Base-by-base conservation (phyloP, 2,797 vertebrate species). In the Sandelia bainsii region DNA sequence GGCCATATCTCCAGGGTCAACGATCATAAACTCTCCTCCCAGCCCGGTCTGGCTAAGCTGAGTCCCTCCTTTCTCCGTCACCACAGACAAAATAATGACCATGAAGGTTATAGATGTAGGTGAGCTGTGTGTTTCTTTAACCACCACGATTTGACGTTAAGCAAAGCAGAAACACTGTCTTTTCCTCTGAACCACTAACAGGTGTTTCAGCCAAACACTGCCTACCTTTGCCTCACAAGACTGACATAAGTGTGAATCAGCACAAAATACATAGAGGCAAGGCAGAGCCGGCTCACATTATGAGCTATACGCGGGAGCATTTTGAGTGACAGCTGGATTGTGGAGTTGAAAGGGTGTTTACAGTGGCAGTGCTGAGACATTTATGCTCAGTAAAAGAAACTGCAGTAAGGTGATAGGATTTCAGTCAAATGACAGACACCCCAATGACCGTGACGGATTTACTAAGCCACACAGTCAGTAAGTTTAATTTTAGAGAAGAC, bases 1-100 rank as follows among this genome's bases (percentile, higher is more conserved):
- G 71, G 67, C 81, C 49, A 64, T 77, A 89, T 91, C 89, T 90
- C 75, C 73, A 82, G 89, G 81, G 86, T 87, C 89, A 91, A 16
- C 73, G 84, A 86, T 90, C 83, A 70, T 66, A 74, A 64, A 71
- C 78, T 81, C 66, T 83, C 75, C 70, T 77, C 54, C 62, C 62
- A 63, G 52, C 48, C 12, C 54, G 9, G 81, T 54, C 76, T 58
- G 37, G 46, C 29, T 73, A 3, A 19, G 52, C 52, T 7, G 1
- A 68, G 62, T 42, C 68, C 69, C 62, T 79, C 61, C 66, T 5
- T 22, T n/a, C 62, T 54, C 69, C 20, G 5, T 59, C 67, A 40
- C 64, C 63, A 27, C 58, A 51, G 70, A 27, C 75, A 51, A 48
- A 81, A 79, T 45, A 74, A 74, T 22, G 48, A 17, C 54, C 6